Evolutionary conservation across 2,113 vertebrate species (phyloP), one percentile per base, ranked within the genome.

Genomic region (Centropristis striata): DNA sequence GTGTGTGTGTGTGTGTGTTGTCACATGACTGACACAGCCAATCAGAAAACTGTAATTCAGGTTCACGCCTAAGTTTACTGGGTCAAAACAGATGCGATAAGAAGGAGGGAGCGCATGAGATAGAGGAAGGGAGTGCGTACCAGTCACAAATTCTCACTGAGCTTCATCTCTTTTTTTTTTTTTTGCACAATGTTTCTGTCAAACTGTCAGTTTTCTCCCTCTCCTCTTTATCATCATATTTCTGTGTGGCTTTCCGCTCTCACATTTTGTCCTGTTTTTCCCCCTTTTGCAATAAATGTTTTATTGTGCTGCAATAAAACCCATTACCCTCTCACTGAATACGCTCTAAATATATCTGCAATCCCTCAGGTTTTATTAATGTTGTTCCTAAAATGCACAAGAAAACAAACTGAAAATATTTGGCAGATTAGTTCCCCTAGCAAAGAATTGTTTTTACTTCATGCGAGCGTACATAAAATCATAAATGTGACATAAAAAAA

Each of bases 1-100:
- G 53, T 15, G 25, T 37, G 28, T 32, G 27, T 20, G 42, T 39
- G 53, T 15, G 25, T 37, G 28, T 32, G 27, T 20, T 37, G 63
- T 76, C 85, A 85, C 21, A 8, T 85, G 75, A 80, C 57, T 49
- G 59, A 59, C 80, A 87, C 90, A 95, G 83, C 90, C 89, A 91
- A 93, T 88, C 89, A 91, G 84, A 94, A 65, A 90, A 72, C 44
- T 61, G 86, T 75, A 85, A 93, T 90, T 91, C 85, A 86, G 89
- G 88, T 91, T 92, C 88, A 88, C 64, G 83, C 71, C 37, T 49
- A 70, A 86, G 80, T 94, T 95, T 93, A 95, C 84, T 92, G 89
- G 89, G 91, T 88, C 92, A 92, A 65, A 88, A 69, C 73, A 63
- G 71, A 73, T 85, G 90, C 83, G 88, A 65, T 8, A 27, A 25